Conservation (phyloP, 2,113 vertebrate species). For the Callorhinus ursinus region DNA sequence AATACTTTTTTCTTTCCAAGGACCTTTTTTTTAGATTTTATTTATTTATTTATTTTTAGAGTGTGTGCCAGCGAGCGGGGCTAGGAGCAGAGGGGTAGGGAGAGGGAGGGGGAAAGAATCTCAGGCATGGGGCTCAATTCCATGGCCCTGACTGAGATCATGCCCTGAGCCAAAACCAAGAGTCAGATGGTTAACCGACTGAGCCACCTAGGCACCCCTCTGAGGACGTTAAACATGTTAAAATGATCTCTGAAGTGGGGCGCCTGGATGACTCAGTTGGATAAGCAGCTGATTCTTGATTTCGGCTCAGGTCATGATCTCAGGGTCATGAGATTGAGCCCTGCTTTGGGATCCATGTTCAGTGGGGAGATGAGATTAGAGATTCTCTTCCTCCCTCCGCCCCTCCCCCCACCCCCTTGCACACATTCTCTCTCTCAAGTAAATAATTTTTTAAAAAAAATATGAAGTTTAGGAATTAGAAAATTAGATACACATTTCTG, state of each 20-base stretch:
- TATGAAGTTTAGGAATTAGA: constrained; percentile 2
- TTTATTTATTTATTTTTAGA: neutral
- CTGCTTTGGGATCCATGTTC: neutral
- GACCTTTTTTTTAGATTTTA: neutral
- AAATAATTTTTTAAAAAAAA: neutral
- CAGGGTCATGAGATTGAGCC: neutral
- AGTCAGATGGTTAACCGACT: neutral
- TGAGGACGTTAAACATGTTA: neutral
- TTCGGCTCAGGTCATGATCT: neutral
- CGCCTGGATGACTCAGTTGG: neutral
- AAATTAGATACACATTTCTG: neutral
- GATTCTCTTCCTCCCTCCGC: neutral
- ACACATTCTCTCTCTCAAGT: neutral
- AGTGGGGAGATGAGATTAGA: neutral
- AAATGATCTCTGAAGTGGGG: neutral
- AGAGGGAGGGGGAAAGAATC: neutral
- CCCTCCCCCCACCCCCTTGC: neutral
- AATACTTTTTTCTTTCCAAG: constrained; percentile 4
- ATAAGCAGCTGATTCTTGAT: neutral
- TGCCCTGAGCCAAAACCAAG: neutral
- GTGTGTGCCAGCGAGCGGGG: accelerated
- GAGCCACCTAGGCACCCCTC: neutral
- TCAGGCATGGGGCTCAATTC: neutral
- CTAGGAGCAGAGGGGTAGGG: neutral
- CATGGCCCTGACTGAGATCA: neutral